phyloP scores from a whole-genome alignment of 2,888 invertebrate species.

The Zygothrica quintamaculata region DNA sequence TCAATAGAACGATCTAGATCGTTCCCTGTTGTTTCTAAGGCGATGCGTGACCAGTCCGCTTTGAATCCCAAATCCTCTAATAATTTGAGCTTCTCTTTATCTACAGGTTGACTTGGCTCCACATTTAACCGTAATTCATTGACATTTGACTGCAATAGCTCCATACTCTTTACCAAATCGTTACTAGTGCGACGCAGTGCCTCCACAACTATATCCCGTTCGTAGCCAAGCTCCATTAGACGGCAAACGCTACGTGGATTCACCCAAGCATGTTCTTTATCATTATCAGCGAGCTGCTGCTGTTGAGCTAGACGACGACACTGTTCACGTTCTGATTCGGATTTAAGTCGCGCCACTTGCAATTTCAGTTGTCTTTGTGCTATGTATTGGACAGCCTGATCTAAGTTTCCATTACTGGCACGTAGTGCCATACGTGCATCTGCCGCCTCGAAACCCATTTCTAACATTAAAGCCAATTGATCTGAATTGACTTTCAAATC shows the following conservation, averaged over 20 bases:
- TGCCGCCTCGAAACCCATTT: slow-evolving; percentile 88
- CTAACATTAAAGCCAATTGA: slow-evolving; percentile 85
- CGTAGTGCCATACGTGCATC: slow-evolving; percentile 90
- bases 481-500: slow-evolving; percentile 87
- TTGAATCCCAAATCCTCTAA: slow-evolving; percentile 87
- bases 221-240: slow-evolving; percentile 89
- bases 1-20: slow-evolving; percentile 87
- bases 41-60: slow-evolving; percentile 85
- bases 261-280: slow-evolving; percentile 72
- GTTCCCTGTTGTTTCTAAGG: slow-evolving; percentile 86
- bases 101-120: slow-evolving; percentile 44
- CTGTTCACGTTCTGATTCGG: slow-evolving; percentile 84
- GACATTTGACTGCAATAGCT: slow-evolving; percentile 76
- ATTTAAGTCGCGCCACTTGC: slow-evolving; percentile 85
- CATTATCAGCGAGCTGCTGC: slow-evolving; percentile 31
- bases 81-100: slow-evolving; percentile 43
- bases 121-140: slow-evolving; percentile 71
- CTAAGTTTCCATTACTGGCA: slow-evolving; percentile 86
- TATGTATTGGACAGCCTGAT: slow-evolving; percentile 88
- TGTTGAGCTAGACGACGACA: slow-evolving; percentile 23
- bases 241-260: slow-evolving; percentile 84
- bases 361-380: slow-evolving; percentile 86
- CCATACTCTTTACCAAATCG: slow-evolving; percentile 47
- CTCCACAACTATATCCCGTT: slow-evolving; percentile 86
- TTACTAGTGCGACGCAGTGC: slow-evolving; percentile 85